phyloP scores from a whole-genome alignment of 2,113 vertebrate species.

The Lepus timidus region DNA sequence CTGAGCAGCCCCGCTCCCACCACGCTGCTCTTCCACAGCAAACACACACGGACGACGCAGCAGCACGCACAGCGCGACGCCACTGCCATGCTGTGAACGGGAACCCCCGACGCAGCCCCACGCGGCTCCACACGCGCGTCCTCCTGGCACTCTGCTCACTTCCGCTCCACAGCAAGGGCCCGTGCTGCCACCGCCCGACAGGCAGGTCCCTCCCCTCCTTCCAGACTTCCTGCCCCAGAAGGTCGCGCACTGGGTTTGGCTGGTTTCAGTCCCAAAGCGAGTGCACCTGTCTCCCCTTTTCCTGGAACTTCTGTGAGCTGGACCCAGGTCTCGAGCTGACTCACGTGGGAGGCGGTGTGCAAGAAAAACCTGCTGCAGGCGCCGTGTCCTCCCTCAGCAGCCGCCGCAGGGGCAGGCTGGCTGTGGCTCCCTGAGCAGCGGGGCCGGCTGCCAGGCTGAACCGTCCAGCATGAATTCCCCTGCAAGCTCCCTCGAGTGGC shows the following conservation, averaged over 20 bases:
- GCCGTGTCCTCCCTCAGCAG: rapidly evolving
- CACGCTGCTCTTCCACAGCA: no score
- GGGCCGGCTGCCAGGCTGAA: background rate
- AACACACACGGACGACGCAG: no score
- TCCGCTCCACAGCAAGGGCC: no score
- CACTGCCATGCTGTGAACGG: no score
- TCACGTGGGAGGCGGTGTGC: rapidly evolving
- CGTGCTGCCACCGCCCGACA: no score
- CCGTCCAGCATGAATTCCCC: rapidly evolving
- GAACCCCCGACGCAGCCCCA: no score
- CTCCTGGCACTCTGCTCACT: no score
- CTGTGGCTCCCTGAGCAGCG: background rate
- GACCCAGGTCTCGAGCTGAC: rapidly evolving
- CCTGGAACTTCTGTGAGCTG: background rate
- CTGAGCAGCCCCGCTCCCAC: background rate
- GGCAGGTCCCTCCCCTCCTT: no score
- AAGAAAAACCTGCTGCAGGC: rapidly evolving
- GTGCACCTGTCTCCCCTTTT: no score
- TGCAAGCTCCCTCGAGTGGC: no score
- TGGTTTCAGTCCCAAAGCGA: rapidly evolving
- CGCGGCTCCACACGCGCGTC: no score
- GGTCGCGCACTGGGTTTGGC: background rate
- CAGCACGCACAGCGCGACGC: no score
- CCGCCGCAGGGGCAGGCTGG: rapidly evolving
- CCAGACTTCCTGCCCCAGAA: rapidly evolving